Conservation (phyloP, 2,797 vertebrate genomes). For the Pseudomugil gertrudae region DNA sequence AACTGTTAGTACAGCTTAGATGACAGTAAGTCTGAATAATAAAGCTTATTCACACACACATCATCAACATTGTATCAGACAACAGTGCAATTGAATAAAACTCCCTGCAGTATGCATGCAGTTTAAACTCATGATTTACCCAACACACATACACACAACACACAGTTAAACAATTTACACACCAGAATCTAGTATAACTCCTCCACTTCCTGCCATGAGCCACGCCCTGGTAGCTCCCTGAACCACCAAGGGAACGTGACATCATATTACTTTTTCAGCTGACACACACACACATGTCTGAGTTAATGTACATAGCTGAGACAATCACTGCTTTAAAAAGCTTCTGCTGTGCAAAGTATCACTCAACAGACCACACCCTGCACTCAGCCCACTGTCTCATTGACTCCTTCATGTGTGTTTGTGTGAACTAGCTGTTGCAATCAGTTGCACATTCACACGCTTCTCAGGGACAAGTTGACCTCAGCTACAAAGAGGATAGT, state of each 20-base stretch:
- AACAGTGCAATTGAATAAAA: conserved; percentile 37
- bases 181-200: conserved; percentile 58
- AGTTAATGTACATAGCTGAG: conserved; percentile 22
- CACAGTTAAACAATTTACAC: conserved; percentile 34
- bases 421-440: conserved; percentile 42
- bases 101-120: conserved; percentile 20
- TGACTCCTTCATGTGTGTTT: conserved; percentile 27
- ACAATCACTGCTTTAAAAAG: conserved; percentile 50
- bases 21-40: conserved; percentile 21
- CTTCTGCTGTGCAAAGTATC: conserved; percentile 42
- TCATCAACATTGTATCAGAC: conserved; percentile 13
- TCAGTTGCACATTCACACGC: conserved; percentile 24
- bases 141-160: conserved; percentile 23
- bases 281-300: conserved; percentile 30
- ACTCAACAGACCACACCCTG: conserved; percentile 50
- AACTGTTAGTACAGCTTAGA: conserved; percentile 26
- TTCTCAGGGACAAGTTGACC: conserved; percentile 19
- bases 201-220: conserved; percentile 72
- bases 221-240: conserved; percentile 67
- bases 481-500: conserved; percentile 21
- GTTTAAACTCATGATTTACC: conserved; percentile 21
- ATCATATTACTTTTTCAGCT: conserved; percentile 71
- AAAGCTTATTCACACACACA: conserved; percentile 18
- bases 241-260: conserved; percentile 72
- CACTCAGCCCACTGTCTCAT: conserved; percentile 33